Evolutionary conservation across 2,113 vertebrate species (phyloP).

Genomic region (Colius striatus): DNA sequence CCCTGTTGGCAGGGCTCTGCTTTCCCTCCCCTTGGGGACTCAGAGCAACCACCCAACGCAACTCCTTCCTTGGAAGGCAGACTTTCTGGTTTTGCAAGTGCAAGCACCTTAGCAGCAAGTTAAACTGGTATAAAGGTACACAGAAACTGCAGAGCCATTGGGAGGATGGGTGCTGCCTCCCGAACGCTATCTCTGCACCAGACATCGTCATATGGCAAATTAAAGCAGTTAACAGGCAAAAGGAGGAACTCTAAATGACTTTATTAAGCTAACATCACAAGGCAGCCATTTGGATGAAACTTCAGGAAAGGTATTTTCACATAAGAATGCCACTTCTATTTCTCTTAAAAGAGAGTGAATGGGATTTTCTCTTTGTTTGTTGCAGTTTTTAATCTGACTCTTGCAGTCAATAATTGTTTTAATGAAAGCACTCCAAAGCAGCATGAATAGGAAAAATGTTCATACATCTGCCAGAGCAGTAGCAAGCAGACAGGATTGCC

Average conservation of each 20-base stretch:
- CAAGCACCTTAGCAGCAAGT: neutral
- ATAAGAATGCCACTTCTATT: neutral
- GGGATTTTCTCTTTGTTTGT: neutral
- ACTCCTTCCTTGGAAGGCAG: neutral
- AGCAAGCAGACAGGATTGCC: neutral
- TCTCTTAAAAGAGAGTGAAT: neutral
- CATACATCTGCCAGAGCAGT: neutral
- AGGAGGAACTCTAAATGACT: neutral
- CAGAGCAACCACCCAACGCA: neutral
- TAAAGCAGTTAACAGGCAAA: neutral
- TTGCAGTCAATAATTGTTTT: neutral
- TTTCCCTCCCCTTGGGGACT: neutral
- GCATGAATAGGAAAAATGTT: neutral
- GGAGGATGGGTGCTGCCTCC: neutral
- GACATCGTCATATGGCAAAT: neutral
- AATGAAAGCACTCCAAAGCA: neutral
- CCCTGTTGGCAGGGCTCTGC: neutral
- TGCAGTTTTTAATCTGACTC: constrained; percentile 6
- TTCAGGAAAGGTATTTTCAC: neutral
- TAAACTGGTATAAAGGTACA: rapidly evolving
- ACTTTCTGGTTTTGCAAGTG: neutral
- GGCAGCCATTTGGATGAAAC: neutral
- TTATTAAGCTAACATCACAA: neutral
- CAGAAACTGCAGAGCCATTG: neutral
- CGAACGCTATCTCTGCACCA: neutral